Base-by-base conservation (phyloP, 1,140 invertebrate genomes). In the Galleria mellonella region DNA sequence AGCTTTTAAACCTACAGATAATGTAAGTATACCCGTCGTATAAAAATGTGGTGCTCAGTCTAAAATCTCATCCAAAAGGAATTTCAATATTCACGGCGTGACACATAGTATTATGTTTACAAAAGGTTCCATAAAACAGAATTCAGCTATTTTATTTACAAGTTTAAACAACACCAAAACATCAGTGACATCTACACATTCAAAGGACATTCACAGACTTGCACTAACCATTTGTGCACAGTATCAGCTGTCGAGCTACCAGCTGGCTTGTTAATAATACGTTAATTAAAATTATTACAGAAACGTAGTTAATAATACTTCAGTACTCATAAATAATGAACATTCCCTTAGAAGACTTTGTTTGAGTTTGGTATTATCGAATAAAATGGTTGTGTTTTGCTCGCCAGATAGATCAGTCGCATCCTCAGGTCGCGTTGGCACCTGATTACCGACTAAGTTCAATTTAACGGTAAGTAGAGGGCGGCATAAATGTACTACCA, bases 401-500 rank as follows among this genome's bases (percentile, higher is more conserved):
- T 35, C 33, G 9, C 23, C 36, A 38, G 36, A 14, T 11, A 27
- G n/a, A 23, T 23, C 15, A 12, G 32, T 33, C 13, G 13, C 17
- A 23, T 23, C 17, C 17, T 23, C 17, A 23, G 17, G 17, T 23
- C 17, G 17, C 17, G 17, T 23, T 23, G 17, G 17, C 17, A 6
- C 6, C 2, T 23, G 17, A 23, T 23, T 23, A 6, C 17, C 17
- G 6, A 23, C 17, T 23, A 6, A 23, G 17, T 23, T 23, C 17
- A 23, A 23, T 23, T 23, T 2, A 23, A 23, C 17, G 17, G 17
- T 6, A 23, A 23, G 6, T 23, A 14, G 12, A 30, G 12, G 27
- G 33, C 12, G 17, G 10, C 1, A 27, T 7, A 12, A 17, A 37
- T 14, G 35, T 9, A 51, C 86, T 92, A 94, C 93, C 93, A 94